Conservation (phyloP, 2,797 vertebrate species). For the Amblyraja radiata region DNA sequence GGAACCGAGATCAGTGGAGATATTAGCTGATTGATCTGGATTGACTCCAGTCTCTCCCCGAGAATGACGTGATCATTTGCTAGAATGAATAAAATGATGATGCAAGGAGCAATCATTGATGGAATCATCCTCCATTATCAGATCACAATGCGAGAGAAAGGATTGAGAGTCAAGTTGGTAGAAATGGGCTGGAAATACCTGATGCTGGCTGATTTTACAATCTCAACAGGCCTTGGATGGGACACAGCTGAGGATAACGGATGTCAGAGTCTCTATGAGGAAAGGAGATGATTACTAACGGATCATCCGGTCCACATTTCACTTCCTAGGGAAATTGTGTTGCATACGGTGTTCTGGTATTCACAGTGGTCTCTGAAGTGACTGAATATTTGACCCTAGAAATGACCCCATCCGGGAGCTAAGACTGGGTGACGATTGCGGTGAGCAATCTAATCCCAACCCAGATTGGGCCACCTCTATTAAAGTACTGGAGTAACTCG, state of each 20-base stretch:
- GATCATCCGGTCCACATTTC: too few relatives aligned
- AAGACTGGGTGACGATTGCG: neutral
- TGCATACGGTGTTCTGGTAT: too few relatives aligned
- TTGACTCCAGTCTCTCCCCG: neutral
- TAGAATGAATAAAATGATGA: neutral
- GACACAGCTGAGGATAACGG: too few relatives aligned
- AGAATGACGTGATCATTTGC: neutral
- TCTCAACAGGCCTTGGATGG: too few relatives aligned
- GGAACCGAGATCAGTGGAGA: neutral
- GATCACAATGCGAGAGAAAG: too few relatives aligned
- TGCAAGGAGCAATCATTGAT: neutral
- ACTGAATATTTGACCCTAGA: neutral
- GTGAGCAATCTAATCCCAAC: neutral
- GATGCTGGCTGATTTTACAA: too few relatives aligned
- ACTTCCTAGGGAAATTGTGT: too few relatives aligned
- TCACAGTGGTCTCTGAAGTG: too few relatives aligned
- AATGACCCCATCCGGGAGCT: neutral
- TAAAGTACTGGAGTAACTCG: too few relatives aligned
- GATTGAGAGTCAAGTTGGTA: neutral
- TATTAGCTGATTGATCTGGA: neutral
- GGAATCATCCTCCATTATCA: too few relatives aligned
- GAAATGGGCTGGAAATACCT: neutral
- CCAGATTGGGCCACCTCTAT: neutral
- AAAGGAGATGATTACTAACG: too few relatives aligned
- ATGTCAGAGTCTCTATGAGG: too few relatives aligned